Evolutionary conservation across 2,888 invertebrate genomes (phyloP).

Genomic region (Neocrepidodera transversa): DNA sequence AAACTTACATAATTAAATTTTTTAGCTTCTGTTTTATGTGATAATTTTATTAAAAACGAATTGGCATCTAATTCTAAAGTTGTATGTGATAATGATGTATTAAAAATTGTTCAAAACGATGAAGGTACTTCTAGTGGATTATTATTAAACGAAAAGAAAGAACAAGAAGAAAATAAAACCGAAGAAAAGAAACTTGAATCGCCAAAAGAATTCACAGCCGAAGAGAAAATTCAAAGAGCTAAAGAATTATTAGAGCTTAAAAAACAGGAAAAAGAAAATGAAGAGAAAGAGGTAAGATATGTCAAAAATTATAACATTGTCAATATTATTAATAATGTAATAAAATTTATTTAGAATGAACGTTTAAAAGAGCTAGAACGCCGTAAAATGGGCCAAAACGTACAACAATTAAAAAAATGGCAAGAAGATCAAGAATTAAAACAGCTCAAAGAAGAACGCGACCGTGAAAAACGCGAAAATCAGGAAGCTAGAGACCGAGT

Average conservation of each 20-base stretch:
- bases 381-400: slow-evolving; percentile 74
- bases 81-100: slow-evolving; percentile 65
- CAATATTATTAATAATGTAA: neutral
- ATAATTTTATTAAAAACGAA: slow-evolving; percentile 45
- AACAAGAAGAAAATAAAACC: slow-evolving; percentile 19
- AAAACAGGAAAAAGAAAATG: slow-evolving; percentile 68
- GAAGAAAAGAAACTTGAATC: slow-evolving; percentile 12
- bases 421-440: slow-evolving; percentile 79
- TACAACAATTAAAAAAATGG: slow-evolving; percentile 74
- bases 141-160: slow-evolving; percentile 14
- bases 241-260: slow-evolving; percentile 73
- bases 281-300: slow-evolving; percentile 70
- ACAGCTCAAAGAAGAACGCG: slow-evolving; percentile 74
- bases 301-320: neutral
- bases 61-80: slow-evolving; percentile 52
- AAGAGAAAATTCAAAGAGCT: slow-evolving; percentile 71
- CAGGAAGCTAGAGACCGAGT: slow-evolving; percentile 78
- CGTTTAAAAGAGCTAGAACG: slow-evolving; percentile 71
- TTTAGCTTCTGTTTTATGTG: slow-evolving; percentile 40
- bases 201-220: slow-evolving; percentile 48
- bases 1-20: neutral
- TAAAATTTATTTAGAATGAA: slow-evolving; percentile 47
- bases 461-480: slow-evolving; percentile 79
- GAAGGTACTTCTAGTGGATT: neutral
- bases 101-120: slow-evolving; percentile 48